A percentile compares a stretch with the other conserved stretches of the same genome.
Conservation (phyloP, 2,888 invertebrate species). For the Rhingia campestris region DNA sequence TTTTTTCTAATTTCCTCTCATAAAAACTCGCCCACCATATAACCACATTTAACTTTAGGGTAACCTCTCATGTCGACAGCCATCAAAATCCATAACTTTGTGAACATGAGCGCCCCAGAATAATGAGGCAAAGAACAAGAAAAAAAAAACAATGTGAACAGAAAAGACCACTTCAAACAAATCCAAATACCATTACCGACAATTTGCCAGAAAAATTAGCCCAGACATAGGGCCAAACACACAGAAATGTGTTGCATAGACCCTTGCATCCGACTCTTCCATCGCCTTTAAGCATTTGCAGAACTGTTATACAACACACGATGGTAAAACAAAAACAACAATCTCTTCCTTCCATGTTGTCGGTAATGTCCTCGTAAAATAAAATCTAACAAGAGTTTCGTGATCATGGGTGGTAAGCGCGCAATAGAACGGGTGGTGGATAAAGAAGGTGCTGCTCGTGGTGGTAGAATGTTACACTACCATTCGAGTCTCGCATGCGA, state of each 20-base stretch:
- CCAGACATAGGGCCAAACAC: conserved; percentile 25
- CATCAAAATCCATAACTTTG: conserved; percentile 60
- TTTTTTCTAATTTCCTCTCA: conserved; percentile 5
- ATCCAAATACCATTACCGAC: conserved; percentile 60
- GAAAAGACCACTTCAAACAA: conserved; percentile 43
- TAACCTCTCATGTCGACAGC: conserved; percentile 30
- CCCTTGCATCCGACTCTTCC: conserved; percentile 2
- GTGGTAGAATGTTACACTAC: conserved; percentile 26
- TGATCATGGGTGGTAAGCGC: conserved; percentile 35
- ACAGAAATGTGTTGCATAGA: conserved; percentile 27
- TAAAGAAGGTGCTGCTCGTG: too few species aligned
- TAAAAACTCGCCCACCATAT: conserved; percentile 24
- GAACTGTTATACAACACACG: conserved; percentile 46
- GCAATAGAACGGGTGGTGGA: not conserved
- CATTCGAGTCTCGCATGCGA: conserved; percentile 1
- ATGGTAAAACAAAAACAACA: not conserved
- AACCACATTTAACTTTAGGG: conserved; percentile 45
- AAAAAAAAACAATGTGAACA: not conserved
- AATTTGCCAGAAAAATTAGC: conserved; percentile 67
- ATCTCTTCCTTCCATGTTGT: conserved; percentile 36
- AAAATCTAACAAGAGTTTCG: conserved; percentile 70
- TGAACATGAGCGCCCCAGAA: conserved; percentile 1
- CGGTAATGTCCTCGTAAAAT: conserved; percentile 72
- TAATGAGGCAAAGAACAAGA: conserved; percentile 12
- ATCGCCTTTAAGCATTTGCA: conserved; percentile 15